Percentiles rank a stretch among this genome's conserved stretches.
These are phyloP conservation scores for Protomyctophum bolini DNA, from an alignment of 2,113 vertebrate genomes.

Conservation along the genomic window DNA sequence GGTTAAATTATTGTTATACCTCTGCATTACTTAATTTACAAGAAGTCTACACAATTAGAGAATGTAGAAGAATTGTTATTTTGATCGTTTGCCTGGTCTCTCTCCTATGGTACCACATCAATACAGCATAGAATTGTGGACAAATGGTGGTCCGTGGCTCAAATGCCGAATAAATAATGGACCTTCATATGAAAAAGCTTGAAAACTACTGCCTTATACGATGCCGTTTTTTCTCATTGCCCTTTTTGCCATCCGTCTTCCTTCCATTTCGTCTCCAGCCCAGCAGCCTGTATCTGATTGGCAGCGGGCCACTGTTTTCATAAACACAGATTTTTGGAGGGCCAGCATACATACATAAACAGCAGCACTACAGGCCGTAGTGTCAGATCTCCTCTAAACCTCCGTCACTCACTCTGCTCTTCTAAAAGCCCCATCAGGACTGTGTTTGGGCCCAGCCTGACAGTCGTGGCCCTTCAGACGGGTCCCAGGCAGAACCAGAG, in stretches of 20 bases:
- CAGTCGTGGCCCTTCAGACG: conserved; percentile 59
- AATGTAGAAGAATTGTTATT: too few relatives aligned
- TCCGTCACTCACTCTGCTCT: conserved; percentile 71
- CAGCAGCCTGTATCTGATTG: conserved; percentile 71
- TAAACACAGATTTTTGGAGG: conserved; percentile 72
- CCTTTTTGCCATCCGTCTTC: conserved; percentile 1
- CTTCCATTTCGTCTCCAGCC: conserved; percentile 34
- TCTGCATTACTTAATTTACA: too few relatives aligned
- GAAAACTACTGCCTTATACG: too few relatives aligned
- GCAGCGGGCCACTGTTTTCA: conserved; percentile 74
- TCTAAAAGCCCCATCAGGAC: conserved; percentile 69
- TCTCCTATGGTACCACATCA: too few relatives aligned
- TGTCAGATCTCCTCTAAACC: conserved; percentile 72
- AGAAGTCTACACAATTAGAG: too few relatives aligned
- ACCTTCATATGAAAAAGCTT: too few relatives aligned
- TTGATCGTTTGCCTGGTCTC: too few relatives aligned
- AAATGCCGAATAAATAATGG: too few relatives aligned
- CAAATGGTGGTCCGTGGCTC: too few relatives aligned
- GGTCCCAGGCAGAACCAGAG: conserved; percentile 59
- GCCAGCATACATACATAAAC: conserved; percentile 72
- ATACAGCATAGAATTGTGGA: too few relatives aligned
- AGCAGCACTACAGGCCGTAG: conserved; percentile 67
- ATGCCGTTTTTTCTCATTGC: background rate
- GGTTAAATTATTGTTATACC: too few relatives aligned
- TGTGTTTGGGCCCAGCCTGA: conserved; percentile 66